Evolutionary conservation across 2,888 invertebrate genomes (phyloP), one percentile per base, ranked within the genome.

Genomic region (Philaethria dido): DNA sequence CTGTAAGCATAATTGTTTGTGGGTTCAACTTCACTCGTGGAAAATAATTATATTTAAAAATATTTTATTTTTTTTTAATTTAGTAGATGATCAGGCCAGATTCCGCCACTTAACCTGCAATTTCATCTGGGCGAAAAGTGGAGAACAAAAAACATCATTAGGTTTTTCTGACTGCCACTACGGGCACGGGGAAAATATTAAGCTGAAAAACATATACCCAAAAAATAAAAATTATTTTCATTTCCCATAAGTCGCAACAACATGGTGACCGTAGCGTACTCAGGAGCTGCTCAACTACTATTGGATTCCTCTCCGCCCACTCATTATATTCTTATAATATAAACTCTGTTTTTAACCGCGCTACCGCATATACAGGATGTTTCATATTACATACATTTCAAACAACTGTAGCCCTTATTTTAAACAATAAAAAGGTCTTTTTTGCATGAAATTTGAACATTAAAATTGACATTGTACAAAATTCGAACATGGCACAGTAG

Each of bases 251-350:
- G 33, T 8, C 1, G 33, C 9, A 33, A 33, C 45, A 18, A 29
- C 18, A 29, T 60, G 59, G 60, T 29, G 20, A 29, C 50, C 29
- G 29, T 20, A 54, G 44, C 29, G 29, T 20, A 54, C 36, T 52
- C 70, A 62, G 70, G 62, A 68, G 70, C 70, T 36, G 57, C 60
- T 42, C 64, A 11, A 29, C 68, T 54, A 66, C 70, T 68, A 57
- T 57, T 55, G 45, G 71, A 88, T 89, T 85, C 88, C 81, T 88
- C 90, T 84, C 89, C 92, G 81, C 93, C 92, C 92, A 92, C 92
- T 92, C 89, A 93, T 93, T 92, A 93, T 88, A 87, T 86, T 89
- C 90, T 91, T 91, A 89, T 84, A 87, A 87, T 88, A 90, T 89
- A 89, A 91, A 89, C 87, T 87, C 83, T 79, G 84, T 87, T 82